phyloP scores from a whole-genome alignment of 2,797 vertebrate species.

The Microhierax caerulescens region DNA sequence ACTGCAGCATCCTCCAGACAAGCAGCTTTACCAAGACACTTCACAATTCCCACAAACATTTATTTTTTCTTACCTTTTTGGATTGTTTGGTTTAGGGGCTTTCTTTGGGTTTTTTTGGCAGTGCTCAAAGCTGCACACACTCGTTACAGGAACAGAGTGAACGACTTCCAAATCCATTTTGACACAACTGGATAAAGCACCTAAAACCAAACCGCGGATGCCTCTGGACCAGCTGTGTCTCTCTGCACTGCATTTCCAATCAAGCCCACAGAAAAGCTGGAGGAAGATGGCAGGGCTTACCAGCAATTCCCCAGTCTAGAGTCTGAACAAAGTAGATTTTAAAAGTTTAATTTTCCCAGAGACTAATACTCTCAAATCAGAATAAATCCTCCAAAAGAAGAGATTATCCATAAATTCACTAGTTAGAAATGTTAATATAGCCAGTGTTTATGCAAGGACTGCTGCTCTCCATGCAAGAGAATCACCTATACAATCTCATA shows the following conservation, averaged over 20 bases:
- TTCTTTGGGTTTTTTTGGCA: neutral
- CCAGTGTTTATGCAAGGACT: neutral
- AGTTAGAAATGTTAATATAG: conserved; percentile 42
- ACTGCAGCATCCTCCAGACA: fast-evolving
- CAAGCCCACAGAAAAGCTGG: neutral
- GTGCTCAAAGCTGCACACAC: neutral
- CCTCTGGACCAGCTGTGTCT: neutral
- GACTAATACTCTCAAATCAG: conserved; percentile 43
- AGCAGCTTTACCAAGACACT: neutral
- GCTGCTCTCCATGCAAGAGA: neutral
- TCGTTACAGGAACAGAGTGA: neutral
- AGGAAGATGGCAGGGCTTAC: neutral
- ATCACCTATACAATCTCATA: neutral
- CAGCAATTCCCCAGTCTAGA: neutral
- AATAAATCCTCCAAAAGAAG: conserved; percentile 56
- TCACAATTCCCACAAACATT: neutral
- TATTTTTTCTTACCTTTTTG: neutral
- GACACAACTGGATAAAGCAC: neutral
- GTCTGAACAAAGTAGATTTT: conserved; percentile 46
- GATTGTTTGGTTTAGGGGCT: neutral
- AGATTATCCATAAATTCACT: conserved; percentile 59
- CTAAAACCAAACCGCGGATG: neutral
- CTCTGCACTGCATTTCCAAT: neutral
- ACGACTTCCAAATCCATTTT: neutral
- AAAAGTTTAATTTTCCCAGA: conserved; percentile 37